A percentile compares a stretch with the other conserved stretches of the same genome.
Conservation (phyloP, 2,797 vertebrate genomes). For the Poecile montanus region DNA sequence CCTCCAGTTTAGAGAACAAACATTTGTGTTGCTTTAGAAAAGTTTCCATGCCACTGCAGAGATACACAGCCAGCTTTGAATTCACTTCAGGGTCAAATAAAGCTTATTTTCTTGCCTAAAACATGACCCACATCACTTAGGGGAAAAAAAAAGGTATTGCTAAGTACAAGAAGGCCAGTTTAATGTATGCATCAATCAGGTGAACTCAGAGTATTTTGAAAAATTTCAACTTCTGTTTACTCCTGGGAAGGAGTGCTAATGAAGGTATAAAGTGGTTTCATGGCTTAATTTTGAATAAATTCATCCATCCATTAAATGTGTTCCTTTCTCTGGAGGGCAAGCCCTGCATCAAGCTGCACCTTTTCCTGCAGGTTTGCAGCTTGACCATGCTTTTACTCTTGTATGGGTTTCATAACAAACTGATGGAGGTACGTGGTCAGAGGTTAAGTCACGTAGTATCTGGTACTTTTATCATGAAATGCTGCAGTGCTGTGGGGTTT, state of each 20-base stretch:
- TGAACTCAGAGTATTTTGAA: neutral
- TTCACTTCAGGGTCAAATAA: neutral
- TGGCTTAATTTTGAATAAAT: neutral
- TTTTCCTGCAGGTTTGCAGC: neutral
- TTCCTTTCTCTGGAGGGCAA: neutral
- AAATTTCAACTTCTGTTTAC: neutral
- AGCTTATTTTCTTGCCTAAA: neutral
- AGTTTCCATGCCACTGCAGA: neutral
- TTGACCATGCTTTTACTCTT: conserved; percentile 5
- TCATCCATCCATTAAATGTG: neutral
- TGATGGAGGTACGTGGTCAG: neutral
- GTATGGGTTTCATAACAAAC: neutral
- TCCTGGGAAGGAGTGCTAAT: neutral
- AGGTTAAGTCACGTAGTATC: neutral
- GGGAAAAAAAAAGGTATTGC: neutral
- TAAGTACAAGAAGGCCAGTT: neutral
- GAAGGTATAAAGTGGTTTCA: neutral
- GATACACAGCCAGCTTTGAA: neutral
- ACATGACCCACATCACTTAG: neutral
- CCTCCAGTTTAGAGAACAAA: neutral
- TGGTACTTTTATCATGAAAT: neutral
- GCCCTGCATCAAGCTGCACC: neutral
- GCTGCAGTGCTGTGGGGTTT: neutral
- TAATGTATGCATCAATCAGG: neutral
- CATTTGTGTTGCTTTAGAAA: neutral